Conservation (phyloP, 2,888 invertebrate genomes). For the Athetis lepigone region DNA sequence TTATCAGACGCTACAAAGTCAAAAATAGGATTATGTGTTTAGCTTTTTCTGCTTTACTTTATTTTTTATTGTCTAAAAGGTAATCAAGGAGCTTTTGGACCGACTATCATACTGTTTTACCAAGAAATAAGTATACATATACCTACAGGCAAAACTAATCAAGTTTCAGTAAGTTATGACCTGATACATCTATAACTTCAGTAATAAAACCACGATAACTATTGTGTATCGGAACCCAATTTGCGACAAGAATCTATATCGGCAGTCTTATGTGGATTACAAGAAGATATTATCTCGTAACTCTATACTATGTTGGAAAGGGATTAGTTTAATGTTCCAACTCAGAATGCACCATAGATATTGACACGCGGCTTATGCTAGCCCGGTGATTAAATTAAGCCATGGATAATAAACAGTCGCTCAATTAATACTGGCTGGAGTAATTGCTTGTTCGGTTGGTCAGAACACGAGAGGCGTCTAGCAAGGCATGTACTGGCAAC, state of each 20-base stretch:
- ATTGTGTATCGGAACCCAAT: slow-evolving; percentile 42
- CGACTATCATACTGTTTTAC: not conserved
- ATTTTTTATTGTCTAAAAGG: too few relatives aligned
- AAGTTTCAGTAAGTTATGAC: slow-evolving; percentile 15
- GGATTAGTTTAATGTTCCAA: slow-evolving; percentile 55
- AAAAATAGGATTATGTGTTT: too few relatives aligned
- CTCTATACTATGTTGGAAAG: slow-evolving; percentile 25
- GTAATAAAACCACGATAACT: slow-evolving; percentile 43
- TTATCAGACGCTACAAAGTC: too few relatives aligned
- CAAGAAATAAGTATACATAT: not conserved
- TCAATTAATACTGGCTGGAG: slow-evolving; percentile 52
- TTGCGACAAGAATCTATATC: slow-evolving; percentile 49
- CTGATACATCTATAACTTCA: slow-evolving; percentile 30
- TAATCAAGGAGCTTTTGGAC: too few relatives aligned
- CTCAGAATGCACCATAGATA: slow-evolving; percentile 41
- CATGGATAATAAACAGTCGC: slow-evolving; percentile 53
- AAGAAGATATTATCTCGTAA: slow-evolving; percentile 41
- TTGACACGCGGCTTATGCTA: slow-evolving; percentile 47
- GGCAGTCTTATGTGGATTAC: slow-evolving; percentile 51
- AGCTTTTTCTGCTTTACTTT: too few relatives aligned
- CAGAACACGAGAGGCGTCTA: slow-evolving; percentile 30
- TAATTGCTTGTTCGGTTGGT: slow-evolving; percentile 49
- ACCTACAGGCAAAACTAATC: slow-evolving; percentile 24
- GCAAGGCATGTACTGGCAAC: slow-evolving; percentile 17
- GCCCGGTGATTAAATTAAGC: slow-evolving; percentile 59